These are phyloP conservation scores for Pogonophryne albipinna DNA, from an alignment of 2,797 vertebrate genomes.

Conservation along the genomic window DNA sequence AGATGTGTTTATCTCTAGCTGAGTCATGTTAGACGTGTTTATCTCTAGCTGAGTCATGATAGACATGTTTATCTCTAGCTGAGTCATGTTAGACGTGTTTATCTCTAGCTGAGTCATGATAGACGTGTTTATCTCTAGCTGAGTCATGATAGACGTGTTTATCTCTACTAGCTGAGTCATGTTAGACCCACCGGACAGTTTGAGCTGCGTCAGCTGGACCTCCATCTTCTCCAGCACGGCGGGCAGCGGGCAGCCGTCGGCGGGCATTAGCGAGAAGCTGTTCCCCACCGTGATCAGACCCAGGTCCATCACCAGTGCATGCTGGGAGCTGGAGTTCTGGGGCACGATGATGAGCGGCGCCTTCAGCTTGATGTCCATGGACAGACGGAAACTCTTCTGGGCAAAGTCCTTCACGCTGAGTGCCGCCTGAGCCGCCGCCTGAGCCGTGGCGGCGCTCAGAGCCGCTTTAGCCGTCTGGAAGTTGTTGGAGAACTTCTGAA, in stretches of 20 bases:
- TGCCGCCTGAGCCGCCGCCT: constrained; percentile 94
- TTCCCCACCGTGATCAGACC: constrained; percentile 92
- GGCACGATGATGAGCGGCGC: constrained; percentile 95
- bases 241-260: constrained; percentile 85
- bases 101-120: no score
- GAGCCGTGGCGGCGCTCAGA: constrained; percentile 90
- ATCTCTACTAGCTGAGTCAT: no score
- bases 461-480: constrained; percentile 90
- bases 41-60: no score
- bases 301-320: constrained; percentile 91
- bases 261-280: constrained; percentile 71
- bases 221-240: constrained; percentile 92
- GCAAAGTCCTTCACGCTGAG: constrained; percentile 92
- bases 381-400: constrained; percentile 92
- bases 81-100: no score
- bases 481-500: constrained; percentile 75
- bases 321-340: constrained; percentile 89
- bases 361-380: constrained; percentile 90
- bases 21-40: no score
- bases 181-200: constrained; percentile 87
- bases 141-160: no score
- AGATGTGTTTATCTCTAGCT: no score
- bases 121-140: no score
- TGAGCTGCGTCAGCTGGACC: constrained; percentile 90
- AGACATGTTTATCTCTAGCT: no score